Base-by-base conservation (phyloP, 2,888 invertebrate species). In the Stenichneumon culpator region DNA sequence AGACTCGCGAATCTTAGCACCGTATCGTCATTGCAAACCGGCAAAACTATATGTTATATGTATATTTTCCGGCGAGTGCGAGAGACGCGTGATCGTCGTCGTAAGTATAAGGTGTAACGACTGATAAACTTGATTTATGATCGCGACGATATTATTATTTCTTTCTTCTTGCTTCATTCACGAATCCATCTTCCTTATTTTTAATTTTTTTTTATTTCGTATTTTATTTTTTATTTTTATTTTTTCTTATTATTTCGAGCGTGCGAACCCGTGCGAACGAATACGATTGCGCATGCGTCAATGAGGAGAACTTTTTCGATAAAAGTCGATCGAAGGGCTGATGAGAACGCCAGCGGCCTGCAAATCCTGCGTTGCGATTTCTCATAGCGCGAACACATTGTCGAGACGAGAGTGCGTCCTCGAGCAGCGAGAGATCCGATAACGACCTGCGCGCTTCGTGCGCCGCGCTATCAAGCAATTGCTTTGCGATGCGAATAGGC, bases 31-130 rank as follows among this genome's bases (percentile, higher is more conserved):
- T 69, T 72, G 75, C 72, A 73, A 81, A 70, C 78, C 83, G 69
- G 69, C 68, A 72, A 69, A 74, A 44, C 19, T 72, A 50, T 69
- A 54, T 72, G 44, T 75, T 54, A 78, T 14, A 72, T 9, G 11
- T 19, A 67, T 54, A 63, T 25, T 68, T 77, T n/a, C 5, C 75
- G 77, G 52, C 67, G 83, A 75, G 65, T 81, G 83, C 79, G 81
- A 85, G 52, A 79, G 57, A 67, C 79, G 79, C 79, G 75, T 65
- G 70, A 73, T 68, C 72, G 90, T 79, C 82, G 77, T 77, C 63
- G 83, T 83, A 92, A 93, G 93, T 93, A 92, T 93, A 93, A 93
- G 93, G 91, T 94, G 93, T 92, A 93, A 93, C 92, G 89, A 88
- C 91, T 90, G 87, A 85, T 73, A 86, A 77, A 72, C 63, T 44